phyloP scores from a whole-genome alignment of 2,797 vertebrate species.

The Spea hammondii region DNA sequence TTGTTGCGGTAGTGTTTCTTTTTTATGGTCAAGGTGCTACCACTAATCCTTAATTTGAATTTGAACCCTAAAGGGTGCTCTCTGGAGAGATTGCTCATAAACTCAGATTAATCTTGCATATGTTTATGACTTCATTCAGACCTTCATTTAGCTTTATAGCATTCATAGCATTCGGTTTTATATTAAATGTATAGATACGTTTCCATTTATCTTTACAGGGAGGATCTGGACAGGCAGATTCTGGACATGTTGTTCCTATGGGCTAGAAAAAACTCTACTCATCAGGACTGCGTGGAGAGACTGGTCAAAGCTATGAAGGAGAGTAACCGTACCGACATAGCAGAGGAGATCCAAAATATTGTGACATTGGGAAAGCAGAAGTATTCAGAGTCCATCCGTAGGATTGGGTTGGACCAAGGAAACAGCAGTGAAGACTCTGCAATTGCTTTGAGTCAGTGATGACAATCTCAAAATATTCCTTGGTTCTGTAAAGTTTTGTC shows the following conservation, averaged over 20 bases:
- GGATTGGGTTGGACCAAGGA: slow-evolving; percentile 79
- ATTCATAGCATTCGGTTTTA: too few relatives aligned
- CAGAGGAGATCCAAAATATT: slow-evolving; percentile 83
- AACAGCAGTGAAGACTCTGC: slow-evolving; percentile 60
- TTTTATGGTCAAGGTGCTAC: too few relatives aligned
- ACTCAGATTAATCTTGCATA: too few relatives aligned
- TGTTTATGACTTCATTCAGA: too few relatives aligned
- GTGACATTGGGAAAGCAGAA: slow-evolving; percentile 82
- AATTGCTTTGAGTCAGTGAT: slow-evolving; percentile 52
- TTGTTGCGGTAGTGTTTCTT: too few relatives aligned
- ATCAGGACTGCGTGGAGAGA: slow-evolving; percentile 69
- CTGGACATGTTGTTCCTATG: slow-evolving; percentile 90
- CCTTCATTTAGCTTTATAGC: too few relatives aligned
- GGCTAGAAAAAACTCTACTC: slow-evolving; percentile 76
- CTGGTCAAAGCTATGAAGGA: slow-evolving; percentile 79
- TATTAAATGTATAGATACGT: background rate
- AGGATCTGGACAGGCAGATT: slow-evolving; percentile 80
- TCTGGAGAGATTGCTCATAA: too few relatives aligned
- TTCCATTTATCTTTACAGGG: slow-evolving; percentile 63
- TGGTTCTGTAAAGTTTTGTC: too few relatives aligned
- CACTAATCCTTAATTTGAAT: too few relatives aligned
- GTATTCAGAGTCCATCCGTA: slow-evolving; percentile 81
- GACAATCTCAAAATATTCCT: background rate
- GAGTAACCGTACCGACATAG: slow-evolving; percentile 83
- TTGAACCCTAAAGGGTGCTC: too few relatives aligned